Percentiles rank a stretch among this genome's conserved stretches.
These are phyloP conservation scores for Vimba vimba DNA, from an alignment of 2,113 vertebrate genomes.

Conservation along the genomic window DNA sequence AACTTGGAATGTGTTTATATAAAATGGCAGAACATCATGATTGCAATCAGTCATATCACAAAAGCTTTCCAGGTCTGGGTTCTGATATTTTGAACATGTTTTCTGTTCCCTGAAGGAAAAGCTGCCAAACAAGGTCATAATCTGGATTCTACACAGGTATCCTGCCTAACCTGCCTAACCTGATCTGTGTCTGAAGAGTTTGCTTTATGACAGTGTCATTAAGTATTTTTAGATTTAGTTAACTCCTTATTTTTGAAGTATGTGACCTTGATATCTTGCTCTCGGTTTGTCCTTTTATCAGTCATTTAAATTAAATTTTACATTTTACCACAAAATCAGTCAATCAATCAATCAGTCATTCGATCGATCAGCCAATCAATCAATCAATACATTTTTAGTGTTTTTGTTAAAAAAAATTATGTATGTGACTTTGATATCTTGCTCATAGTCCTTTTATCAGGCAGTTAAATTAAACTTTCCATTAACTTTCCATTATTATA, in stretches of 20 bases:
- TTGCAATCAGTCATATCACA: background rate
- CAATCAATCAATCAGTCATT: background rate
- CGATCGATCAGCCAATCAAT: background rate
- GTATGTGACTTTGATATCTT: background rate
- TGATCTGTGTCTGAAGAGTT: background rate
- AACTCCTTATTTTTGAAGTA: background rate
- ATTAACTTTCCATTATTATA: too few relatives aligned
- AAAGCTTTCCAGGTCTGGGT: background rate
- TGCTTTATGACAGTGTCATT: too few relatives aligned
- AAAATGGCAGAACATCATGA: background rate
- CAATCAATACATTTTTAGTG: background rate
- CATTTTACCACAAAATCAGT: background rate
- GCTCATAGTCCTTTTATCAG: background rate
- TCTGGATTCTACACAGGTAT: slow-evolving; percentile 77
- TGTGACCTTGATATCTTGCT: background rate
- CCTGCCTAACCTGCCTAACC: slow-evolving; percentile 3
- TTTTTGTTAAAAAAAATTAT: background rate
- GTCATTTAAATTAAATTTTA: background rate
- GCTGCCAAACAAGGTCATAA: slow-evolving; percentile 75
- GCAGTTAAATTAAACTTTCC: background rate
- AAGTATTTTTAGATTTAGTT: background rate
- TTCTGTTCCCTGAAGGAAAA: slow-evolving; percentile 75
- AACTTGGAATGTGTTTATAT: background rate
- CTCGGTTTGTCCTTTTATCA: background rate
- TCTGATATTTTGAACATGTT: slow-evolving; percentile 33